phyloP scores from a whole-genome alignment of 2,113 vertebrate genomes.

The Pterocles orientalis region DNA sequence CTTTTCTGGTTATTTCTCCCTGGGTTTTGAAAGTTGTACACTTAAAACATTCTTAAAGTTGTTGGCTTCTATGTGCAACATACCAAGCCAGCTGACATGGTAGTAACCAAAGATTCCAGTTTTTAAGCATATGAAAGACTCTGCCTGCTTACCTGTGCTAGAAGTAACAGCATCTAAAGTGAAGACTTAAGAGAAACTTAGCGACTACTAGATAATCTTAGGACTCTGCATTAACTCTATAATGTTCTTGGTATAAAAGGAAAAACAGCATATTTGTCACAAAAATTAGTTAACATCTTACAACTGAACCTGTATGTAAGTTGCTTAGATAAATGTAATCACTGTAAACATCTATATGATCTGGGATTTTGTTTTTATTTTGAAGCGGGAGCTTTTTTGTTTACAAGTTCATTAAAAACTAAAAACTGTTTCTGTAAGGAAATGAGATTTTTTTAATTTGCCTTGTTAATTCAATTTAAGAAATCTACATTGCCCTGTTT shows the following conservation, averaged over 20 bases:
- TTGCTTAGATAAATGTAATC: slow-evolving; percentile 92
- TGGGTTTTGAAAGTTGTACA: slow-evolving; percentile 85
- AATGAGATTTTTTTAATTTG: slow-evolving; percentile 75
- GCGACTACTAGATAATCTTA: slow-evolving; percentile 92
- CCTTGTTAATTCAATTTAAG: slow-evolving; percentile 78
- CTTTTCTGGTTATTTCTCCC: slow-evolving; percentile 79
- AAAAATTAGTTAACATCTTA: slow-evolving; percentile 87
- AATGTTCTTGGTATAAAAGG: slow-evolving; percentile 92
- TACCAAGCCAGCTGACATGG: slow-evolving; percentile 78
- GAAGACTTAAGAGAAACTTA: slow-evolving; percentile 88
- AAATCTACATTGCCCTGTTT: slow-evolving; percentile 76
- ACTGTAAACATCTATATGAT: slow-evolving; percentile 88
- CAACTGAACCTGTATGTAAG: slow-evolving; percentile 91
- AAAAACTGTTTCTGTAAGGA: slow-evolving; percentile 83
- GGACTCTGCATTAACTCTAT: slow-evolving; percentile 90
- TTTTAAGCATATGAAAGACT: slow-evolving; percentile 86
- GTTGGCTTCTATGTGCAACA: slow-evolving; percentile 80
- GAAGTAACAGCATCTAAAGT: slow-evolving; percentile 87
- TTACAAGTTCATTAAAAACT: slow-evolving; percentile 88
- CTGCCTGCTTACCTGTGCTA: slow-evolving; percentile 90
- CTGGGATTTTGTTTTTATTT: slow-evolving; percentile 85
- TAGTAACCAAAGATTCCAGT: slow-evolving; percentile 89
- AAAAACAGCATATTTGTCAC: slow-evolving; percentile 87
- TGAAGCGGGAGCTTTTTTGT: slow-evolving; percentile 85
- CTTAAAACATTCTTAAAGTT: slow-evolving; percentile 86